Base-by-base conservation (phyloP, 2,113 vertebrate species). In the Paralichthys olivaceus region DNA sequence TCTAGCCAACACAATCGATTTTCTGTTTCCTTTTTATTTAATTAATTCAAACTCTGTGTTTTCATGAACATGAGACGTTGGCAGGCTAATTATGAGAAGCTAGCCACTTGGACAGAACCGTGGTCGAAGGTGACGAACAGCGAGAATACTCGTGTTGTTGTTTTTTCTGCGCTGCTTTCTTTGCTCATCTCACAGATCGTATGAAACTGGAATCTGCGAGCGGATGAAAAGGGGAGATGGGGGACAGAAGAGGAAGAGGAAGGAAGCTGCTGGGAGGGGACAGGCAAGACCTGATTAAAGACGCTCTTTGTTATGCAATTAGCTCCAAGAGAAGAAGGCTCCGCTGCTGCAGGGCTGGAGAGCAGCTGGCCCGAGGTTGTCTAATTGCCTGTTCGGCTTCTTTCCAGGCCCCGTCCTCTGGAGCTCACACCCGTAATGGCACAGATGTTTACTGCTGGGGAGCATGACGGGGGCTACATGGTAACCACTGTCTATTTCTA, bases 271-370 rank as follows among this genome's bases (percentile, higher is more conserved):
- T 54, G 77, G 28, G 75, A 77, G 57, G 69, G 72, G 55, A 77
- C 69, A 78, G 80, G 75, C 78, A 76, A 80, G 87, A 86, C 90
- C 89, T 90, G 88, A 93, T 92, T 92, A 90, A 91, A 91, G 85
- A 89, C 75, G 20, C 88, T 83, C 89, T 91, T 92, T 90, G 89
- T 94, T 90, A 90, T 92, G 90, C 87, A 92, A 91, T 91, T 92
- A 90, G 78, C 84, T 89, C 56, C 69, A 75, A 87, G 81, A 85
- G 81, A 90, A 88, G 86, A 88, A 81, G 85, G 85, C 72, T 79
- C 84, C 60, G 26, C 76, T 66, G 87, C 84, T 79, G 75, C 89
- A 67, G 77, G 69, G 82, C 83, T 87, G 84, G 83, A 88, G 86
- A 92, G 91, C 92, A 92, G 90, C 91, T 92, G 92, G 85, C 81